Evolutionary conservation across 92 coral and sea anemone genomes (phyloP).

Genomic region (Bergia puertoricense): DNA sequence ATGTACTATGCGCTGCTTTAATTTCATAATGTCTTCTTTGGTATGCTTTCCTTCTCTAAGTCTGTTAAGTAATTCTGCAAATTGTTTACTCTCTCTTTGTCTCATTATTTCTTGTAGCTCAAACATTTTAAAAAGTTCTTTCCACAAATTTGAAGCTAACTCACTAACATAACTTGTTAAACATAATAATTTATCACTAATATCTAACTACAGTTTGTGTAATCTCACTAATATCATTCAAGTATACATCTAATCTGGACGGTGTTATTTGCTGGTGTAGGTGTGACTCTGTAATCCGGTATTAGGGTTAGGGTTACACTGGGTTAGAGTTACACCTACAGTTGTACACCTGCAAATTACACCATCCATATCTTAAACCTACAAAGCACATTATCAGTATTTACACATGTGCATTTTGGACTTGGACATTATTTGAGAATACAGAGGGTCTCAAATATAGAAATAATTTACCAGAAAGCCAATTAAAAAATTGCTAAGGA

Average conservation of each 20-base stretch:
- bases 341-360: slow-evolving; percentile 9
- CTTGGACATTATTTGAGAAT: background rate
- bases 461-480: slow-evolving; percentile 24
- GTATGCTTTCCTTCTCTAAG: too few relatives aligned
- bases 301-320: slow-evolving; percentile 16
- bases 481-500: slow-evolving; percentile 18
- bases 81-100: too few relatives aligned
- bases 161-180: slow-evolving; percentile 39
- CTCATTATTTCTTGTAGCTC: too few relatives aligned
- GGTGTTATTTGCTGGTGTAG: slow-evolving; percentile 25
- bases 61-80: too few relatives aligned
- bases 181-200: slow-evolving; percentile 30
- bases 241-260: slow-evolving; percentile 48
- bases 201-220: slow-evolving; percentile 33
- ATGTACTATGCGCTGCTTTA: too few relatives aligned
- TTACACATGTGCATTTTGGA: too few relatives aligned
- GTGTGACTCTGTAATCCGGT: slow-evolving; percentile 40
- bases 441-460: background rate
- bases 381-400: slow-evolving; percentile 2
- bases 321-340: slow-evolving; percentile 41
- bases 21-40: too few relatives aligned
- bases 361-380: background rate
- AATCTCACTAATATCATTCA: slow-evolving; percentile 26
- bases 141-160: background rate
- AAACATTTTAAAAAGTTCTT: too few relatives aligned